Evolutionary conservation across 2,113 vertebrate species (phyloP).

Genomic region (Tangachromis dhanisi): DNA sequence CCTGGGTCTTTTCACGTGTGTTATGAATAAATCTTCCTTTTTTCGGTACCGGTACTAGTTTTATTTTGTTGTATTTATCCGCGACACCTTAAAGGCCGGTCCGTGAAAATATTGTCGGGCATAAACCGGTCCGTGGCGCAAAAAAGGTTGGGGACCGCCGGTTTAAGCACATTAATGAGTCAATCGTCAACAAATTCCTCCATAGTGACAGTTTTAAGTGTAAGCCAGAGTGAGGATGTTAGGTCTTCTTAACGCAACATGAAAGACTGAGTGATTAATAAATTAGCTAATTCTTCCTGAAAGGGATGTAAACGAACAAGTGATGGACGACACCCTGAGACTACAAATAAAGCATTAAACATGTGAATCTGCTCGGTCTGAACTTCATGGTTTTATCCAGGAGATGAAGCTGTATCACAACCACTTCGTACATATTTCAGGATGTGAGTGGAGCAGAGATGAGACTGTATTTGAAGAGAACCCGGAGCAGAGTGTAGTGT

Average conservation of each 20-base stretch:
- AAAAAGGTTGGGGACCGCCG: no score
- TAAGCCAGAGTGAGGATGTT: background rate
- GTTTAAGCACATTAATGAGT: background rate
- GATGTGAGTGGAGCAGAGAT: background rate
- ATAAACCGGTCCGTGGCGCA: no score
- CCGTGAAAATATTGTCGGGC: no score
- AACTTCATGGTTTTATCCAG: background rate
- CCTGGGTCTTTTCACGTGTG: no score
- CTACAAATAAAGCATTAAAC: background rate
- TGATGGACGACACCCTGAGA: background rate
- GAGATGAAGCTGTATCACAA: background rate
- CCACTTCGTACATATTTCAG: background rate
- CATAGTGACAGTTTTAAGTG: background rate
- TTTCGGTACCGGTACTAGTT: no score
- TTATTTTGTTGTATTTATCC: no score
- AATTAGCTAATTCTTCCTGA: background rate
- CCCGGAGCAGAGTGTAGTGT: background rate
- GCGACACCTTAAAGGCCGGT: no score
- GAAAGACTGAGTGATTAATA: background rate
- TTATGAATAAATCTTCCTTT: no score
- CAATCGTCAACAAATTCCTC: background rate
- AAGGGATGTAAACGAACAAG: background rate
- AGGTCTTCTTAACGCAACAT: background rate
- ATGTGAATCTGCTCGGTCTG: background rate
- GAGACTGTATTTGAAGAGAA: background rate